Evolutionary conservation across 2,888 invertebrate genomes (phyloP), one percentile per base, ranked within the genome.

Genomic region (Acronicta alni): DNA sequence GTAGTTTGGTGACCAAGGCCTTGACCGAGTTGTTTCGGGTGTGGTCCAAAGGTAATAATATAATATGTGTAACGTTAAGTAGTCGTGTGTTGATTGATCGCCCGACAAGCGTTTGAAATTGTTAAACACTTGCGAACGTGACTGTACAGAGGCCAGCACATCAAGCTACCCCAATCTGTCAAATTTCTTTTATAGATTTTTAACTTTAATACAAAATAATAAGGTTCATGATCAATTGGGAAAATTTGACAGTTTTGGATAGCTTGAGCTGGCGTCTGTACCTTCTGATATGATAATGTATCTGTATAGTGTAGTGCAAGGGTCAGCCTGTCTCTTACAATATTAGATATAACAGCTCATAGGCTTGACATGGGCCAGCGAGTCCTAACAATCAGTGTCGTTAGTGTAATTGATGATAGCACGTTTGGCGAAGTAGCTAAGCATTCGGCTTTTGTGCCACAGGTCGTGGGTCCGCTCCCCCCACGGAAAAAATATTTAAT

Each of bases 21-120:
- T 90, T 91, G 91, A 84, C 91, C 90, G 77, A 83, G 65, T 86
- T 77, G 53, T 66, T 71, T 76, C 77, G 79, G 84, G 87, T 77
- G 89, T 79, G 86, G 89, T 85, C 72, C 68, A 67, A 52, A 70
- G 46, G 45, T 38, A 59, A 47, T 51, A 56, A 38, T 56, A 48
- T 71, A 49, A 66, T 63, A 63, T 74, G 61, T 71, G 71, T 74
- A 77, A 67, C 57, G 43, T 48, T 42, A 46, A 41, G 63, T 56
- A 65, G 55, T 43, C 53, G 45, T 14, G 41, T 37, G 41, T 20
- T 57, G 77, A 75, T 77, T 64, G 71, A 75, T 77, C 52, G 49
- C 52, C 30, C 53, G 59, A 57, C 66, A 59, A 51, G 48, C 48
- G 41, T 71, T 57, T 48, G 67, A 59, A 76, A 70, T 67, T 46